Evolutionary conservation across 2,113 vertebrate species (phyloP).

Genomic region (Myotis brandtii): DNA sequence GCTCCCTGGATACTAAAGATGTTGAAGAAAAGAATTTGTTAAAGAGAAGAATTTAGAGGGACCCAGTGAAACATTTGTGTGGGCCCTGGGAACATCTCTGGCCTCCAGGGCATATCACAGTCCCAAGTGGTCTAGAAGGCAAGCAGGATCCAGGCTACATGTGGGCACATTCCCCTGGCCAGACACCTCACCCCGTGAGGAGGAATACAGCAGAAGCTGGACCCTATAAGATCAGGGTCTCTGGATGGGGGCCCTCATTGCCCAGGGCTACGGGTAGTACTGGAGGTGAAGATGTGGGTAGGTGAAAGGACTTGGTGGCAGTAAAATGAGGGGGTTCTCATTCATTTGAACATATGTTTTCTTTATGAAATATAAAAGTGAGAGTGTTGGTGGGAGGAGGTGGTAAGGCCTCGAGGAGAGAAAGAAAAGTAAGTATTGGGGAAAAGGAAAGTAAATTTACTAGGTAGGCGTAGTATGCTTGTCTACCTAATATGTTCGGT

Average conservation of each 20-base stretch:
- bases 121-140: background rate
- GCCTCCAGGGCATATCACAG: background rate
- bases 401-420: background rate
- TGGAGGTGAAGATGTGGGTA: background rate
- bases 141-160: background rate
- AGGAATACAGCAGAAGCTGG: background rate
- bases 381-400: background rate
- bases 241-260: background rate
- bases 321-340: background rate
- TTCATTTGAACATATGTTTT: background rate
- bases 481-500: background rate
- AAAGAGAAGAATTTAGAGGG: background rate
- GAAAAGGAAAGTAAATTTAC: background rate
- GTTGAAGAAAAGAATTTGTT: background rate
- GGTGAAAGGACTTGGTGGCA: background rate
- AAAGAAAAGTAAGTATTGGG: background rate
- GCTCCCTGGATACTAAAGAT: background rate
- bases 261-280: background rate
- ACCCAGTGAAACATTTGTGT: background rate
- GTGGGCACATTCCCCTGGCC: background rate
- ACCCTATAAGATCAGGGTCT: background rate
- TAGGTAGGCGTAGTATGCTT: background rate
- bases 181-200: background rate
- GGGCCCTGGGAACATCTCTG: background rate
- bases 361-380: constrained; percentile 3